Base-by-base conservation (phyloP, 2,113 vertebrate genomes). In the Ceyx melanurus region DNA sequence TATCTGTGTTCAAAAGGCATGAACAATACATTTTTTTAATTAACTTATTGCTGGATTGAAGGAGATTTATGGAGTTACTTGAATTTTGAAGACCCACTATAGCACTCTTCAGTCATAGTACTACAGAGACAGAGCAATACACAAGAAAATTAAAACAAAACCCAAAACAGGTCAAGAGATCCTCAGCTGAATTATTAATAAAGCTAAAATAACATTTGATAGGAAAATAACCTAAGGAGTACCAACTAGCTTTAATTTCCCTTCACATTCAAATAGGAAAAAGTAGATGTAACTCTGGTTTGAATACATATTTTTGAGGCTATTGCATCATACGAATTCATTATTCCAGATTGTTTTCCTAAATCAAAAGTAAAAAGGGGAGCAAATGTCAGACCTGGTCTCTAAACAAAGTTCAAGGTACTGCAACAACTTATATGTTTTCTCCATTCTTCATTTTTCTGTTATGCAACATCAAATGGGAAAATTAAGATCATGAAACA, bases 11-110 rank as follows among this genome's bases (percentile, higher is more conserved):
- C 70, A 86, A 95, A 68, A 94, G 75, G 45, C 82, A 92, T 56
- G 67, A 90, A 81, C n/a, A 60, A 90, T 80, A 70, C 28, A 29
- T 74, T 75, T 87, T 51, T 70, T 78, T 8, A 89, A 96, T 95
- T 86, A 94, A 77, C 40, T 22, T 29, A 75, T 68, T 89, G 58
- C 50, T 88, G 70, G 13, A 90, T 40, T 58, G 74, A 85, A 43
- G 33, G 23, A 85, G 45, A 92, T 94, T 95, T 86, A 86, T 78
- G 14, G 33, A 90, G 58, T 86, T 42, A 72, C 79, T 75, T 66
- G 45, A 75, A 82, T 84, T 90, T 84, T 84, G 66, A 92, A 73
- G 77, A 82, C 62, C 16, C 54, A 78, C 61, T 86, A 75, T 42
- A 90, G 46, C 35, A 48, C 50, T 79, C 11, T 67, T 65, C 35